Conservation (phyloP, 2,888 invertebrate species). For the Frankliniella fusca region DNA sequence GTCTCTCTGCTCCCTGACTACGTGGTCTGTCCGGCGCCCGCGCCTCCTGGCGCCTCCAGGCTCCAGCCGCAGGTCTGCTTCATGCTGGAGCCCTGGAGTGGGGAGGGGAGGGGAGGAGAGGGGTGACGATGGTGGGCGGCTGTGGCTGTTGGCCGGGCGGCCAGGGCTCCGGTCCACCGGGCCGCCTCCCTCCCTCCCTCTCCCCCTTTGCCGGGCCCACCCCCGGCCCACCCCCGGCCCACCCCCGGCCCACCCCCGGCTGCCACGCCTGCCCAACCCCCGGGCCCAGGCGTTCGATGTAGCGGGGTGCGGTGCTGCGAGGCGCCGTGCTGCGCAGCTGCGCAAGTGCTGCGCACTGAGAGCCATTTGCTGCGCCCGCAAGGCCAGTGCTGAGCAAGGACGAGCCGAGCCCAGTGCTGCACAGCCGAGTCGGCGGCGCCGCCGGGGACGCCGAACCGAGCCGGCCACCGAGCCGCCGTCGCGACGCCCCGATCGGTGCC, state of each 20-base stretch:
- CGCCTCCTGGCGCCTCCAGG: too few relatives aligned
- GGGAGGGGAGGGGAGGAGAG: background rate
- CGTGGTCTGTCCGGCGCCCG: too few relatives aligned
- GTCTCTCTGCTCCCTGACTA: too few relatives aligned
- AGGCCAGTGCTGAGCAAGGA: background rate
- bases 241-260: too few relatives aligned
- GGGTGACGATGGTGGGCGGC: background rate
- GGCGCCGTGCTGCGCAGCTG: background rate
- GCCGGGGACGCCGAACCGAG: conserved; percentile 41
- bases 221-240: too few relatives aligned
- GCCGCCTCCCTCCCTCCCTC: too few relatives aligned
- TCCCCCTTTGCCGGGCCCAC: too few relatives aligned
- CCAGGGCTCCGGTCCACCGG: too few relatives aligned
- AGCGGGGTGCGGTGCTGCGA: conserved; percentile 34
- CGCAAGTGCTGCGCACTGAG: too few relatives aligned
- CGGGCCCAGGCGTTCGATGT: conserved; percentile 2
- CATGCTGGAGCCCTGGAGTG: background rate
- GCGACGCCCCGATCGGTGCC: conserved; percentile 32
- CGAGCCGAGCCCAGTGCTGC: background rate
- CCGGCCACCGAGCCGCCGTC: conserved; percentile 48
- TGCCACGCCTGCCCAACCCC: too few relatives aligned
- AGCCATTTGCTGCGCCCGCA: too few relatives aligned
- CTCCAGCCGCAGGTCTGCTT: too few relatives aligned
- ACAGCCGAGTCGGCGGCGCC: conserved; percentile 14
- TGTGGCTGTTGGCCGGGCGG: background rate